phyloP scores from a whole-genome alignment of 2,113 vertebrate genomes.

The Edolisoma coerulescens region DNA sequence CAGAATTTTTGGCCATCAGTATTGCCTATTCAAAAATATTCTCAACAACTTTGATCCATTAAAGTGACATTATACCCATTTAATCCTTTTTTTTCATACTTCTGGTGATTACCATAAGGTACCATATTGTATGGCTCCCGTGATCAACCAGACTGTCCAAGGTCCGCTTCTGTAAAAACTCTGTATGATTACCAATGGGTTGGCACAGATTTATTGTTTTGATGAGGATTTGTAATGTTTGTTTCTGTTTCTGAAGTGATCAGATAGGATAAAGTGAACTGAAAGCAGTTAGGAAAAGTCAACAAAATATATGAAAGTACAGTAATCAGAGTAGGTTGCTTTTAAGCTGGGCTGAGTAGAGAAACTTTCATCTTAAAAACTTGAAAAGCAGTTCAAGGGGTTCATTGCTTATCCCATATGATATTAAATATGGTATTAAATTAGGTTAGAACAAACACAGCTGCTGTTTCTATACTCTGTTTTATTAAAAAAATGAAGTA shows the following conservation, averaged over 20 bases:
- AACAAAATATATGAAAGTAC: neutral
- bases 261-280: neutral
- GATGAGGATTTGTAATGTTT: neutral
- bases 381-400: neutral
- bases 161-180: neutral
- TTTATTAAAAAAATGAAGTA: neutral
- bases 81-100: neutral
- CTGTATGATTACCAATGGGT: neutral
- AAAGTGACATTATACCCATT: neutral
- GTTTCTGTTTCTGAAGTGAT: neutral
- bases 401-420: neutral
- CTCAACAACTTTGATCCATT: neutral
- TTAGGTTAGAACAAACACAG: neutral
- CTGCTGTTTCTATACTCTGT: neutral
- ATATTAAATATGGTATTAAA: neutral
- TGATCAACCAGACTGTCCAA: neutral
- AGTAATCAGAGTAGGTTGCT: neutral
- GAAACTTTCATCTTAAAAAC: neutral
- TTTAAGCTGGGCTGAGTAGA: neutral
- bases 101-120: neutral
- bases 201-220: neutral
- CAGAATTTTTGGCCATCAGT: neutral
- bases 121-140: neutral
- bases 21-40: neutral
- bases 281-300: neutral